Conservation (phyloP, 2,113 vertebrate species). For the Dipodomys spectabilis region DNA sequence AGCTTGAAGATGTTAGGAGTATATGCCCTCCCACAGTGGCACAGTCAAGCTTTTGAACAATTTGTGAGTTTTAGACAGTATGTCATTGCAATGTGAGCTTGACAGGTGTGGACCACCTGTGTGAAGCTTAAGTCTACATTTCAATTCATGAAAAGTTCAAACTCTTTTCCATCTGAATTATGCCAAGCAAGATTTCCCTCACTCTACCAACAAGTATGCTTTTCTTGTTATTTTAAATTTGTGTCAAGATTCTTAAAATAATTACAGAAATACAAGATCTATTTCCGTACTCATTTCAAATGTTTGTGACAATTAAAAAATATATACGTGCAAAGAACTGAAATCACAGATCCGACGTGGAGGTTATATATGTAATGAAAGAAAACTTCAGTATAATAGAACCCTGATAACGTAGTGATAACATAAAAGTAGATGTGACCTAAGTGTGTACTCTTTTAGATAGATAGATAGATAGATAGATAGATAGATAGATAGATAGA, state of each 20-base stretch:
- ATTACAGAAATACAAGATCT: background rate
- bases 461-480: too few species aligned
- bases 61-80: background rate
- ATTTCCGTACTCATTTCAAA: background rate
- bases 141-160: background rate
- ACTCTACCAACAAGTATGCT: background rate
- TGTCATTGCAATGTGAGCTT: background rate
- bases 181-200: background rate
- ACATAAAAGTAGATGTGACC: background rate
- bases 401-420: background rate
- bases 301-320: slow-evolving; percentile 7
- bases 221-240: slow-evolving; percentile 28
- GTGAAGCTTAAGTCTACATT: background rate
- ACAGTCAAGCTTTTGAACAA: background rate
- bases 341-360: background rate
- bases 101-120: background rate
- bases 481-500: too few species aligned
- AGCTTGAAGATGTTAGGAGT: background rate
- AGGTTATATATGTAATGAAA: background rate
- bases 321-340: slow-evolving; percentile 16
- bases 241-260: background rate
- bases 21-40: background rate
- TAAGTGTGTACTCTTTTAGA: background rate
- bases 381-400: background rate
- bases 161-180: background rate